phyloP scores from a whole-genome alignment of 2,113 vertebrate species.

The Malurus alboscapulatus region DNA sequence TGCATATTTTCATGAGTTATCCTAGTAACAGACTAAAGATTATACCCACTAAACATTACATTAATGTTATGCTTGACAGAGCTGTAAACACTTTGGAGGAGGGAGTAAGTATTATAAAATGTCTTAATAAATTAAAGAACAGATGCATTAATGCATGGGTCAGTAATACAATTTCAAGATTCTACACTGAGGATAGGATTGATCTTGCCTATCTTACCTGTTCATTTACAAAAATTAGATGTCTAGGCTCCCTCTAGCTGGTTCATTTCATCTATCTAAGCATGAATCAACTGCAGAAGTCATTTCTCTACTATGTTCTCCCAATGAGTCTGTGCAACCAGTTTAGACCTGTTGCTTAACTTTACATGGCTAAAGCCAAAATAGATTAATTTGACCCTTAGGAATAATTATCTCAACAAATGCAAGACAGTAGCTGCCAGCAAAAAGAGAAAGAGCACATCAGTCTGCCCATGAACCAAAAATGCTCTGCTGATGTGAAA shows the following conservation, averaged over 20 bases:
- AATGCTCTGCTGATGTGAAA: background rate
- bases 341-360: background rate
- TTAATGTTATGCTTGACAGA: background rate
- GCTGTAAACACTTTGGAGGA: background rate
- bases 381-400: background rate
- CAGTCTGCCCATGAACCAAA: background rate
- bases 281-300: background rate
- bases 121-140: background rate
- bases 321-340: background rate
- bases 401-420: background rate
- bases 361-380: background rate
- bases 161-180: background rate
- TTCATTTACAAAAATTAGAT: background rate
- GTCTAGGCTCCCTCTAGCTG: background rate
- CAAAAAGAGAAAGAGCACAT: background rate
- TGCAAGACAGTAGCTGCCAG: background rate
- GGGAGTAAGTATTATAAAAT: background rate
- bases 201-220: background rate
- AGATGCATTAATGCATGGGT: background rate
- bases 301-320: background rate
- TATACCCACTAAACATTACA: background rate
- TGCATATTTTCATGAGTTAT: background rate
- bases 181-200: background rate
- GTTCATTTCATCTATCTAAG: background rate
- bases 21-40: background rate